A percentile compares a stretch with the other conserved stretches of the same genome.
These are phyloP conservation scores for Himalopsyche kuldschensis DNA, from an alignment of 2,888 invertebrate genomes.

Conservation along the genomic window DNA sequence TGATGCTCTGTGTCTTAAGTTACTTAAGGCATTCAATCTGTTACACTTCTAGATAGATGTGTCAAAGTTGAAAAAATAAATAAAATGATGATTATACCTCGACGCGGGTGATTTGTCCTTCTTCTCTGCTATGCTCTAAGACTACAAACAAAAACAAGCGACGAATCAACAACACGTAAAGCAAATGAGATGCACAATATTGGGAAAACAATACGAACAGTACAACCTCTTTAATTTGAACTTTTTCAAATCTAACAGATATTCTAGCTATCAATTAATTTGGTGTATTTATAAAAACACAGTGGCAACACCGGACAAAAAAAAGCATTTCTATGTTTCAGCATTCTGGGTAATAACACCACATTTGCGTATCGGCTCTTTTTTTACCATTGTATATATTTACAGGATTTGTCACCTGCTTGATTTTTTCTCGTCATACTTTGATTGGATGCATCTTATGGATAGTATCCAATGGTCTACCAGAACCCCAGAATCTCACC, in stretches of 20 bases:
- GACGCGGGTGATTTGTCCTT: constrained; percentile 61
- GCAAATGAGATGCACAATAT: constrained; percentile 8
- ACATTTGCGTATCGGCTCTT: too few relatives aligned
- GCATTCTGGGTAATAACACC: too few relatives aligned
- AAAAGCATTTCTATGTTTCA: too few relatives aligned
- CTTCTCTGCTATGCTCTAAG: constrained; percentile 63
- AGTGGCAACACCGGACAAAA: too few relatives aligned
- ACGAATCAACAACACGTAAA: constrained; percentile 38
- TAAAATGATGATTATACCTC: constrained; percentile 48
- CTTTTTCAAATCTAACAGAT: background rate
- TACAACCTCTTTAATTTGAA: constrained; percentile 7
- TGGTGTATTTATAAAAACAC: too few relatives aligned
- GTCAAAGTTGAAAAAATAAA: constrained; percentile 6
- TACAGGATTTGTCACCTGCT: too few relatives aligned
- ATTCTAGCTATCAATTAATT: too few relatives aligned
- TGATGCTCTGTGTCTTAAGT: background rate
- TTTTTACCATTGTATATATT: too few relatives aligned
- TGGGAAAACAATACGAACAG: constrained; percentile 34
- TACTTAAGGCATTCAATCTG: background rate
- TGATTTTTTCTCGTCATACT: too few relatives aligned
- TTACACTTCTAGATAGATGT: background rate
- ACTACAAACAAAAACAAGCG: constrained; percentile 46
- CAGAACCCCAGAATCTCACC: too few relatives aligned
- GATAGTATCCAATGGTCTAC: too few relatives aligned
- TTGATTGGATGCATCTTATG: too few relatives aligned